Evolutionary conservation across 2,888 invertebrate genomes (phyloP), one percentile per base, ranked within the genome.

Genomic region (Rhagonycha fulva): DNA sequence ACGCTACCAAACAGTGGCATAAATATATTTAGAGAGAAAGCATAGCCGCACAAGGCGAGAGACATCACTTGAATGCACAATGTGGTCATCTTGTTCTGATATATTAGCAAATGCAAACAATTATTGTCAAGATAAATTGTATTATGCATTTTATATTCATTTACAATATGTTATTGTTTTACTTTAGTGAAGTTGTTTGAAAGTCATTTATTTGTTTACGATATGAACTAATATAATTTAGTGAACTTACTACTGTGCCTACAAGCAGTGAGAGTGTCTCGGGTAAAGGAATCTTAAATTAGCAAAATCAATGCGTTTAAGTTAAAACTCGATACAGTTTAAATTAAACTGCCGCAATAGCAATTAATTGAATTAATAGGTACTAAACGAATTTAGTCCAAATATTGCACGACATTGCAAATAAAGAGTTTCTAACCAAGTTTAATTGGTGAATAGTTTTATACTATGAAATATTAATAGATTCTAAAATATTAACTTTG

Each of bases 91-190:
- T 76, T 66, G 63, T 47, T 14, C 76, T 76, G 76, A 78, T 78
- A 78, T 78, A 78, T 74, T 71, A 32, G 72, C 67, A 68, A 76
- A 74, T 73, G 72, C 70, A 76, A 76, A 76, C 77, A 76, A 78
- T 80, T 77, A 78, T 78, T 77, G 80, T 80, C 80, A 80, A 76
- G 77, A 78, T 79, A 74, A 68, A 74, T 78, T 66, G 76, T 79
- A 76, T 76, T 47, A 76, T 74, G 72, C 74, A 74, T 72, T 77
- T 78, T 78, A 79, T 78, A 77, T 76, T 71, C 72, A 73, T 78
- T 75, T 74, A 74, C 74, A 75, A 78, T 77, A 71, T 67, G 74
- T 76, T 79, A 76, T 80, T 80, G 76, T 78, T 78, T 78, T 76
- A 72, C 62, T 24, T 71, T 67, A 75, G 32, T 76, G 75, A 70